Evolutionary conservation across 2,113 vertebrate genomes (phyloP), one percentile per base, ranked within the genome.

Genomic region (Chloropsis hardwickii): DNA sequence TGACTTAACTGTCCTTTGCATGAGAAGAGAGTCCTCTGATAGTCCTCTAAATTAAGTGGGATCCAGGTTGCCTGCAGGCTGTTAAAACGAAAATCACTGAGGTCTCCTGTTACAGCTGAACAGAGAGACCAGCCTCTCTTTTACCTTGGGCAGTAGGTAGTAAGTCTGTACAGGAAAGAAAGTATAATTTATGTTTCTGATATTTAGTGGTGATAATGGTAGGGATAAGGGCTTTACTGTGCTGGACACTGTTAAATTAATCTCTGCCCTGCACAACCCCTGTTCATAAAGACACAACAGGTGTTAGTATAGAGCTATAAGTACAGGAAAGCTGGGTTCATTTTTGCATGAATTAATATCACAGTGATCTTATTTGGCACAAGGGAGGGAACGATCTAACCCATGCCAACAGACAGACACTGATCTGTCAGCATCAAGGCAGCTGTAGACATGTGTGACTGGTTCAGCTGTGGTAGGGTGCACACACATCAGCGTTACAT

Each of bases 401-500:
- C 20, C 19, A 35, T 80, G 69, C 71, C 10, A 61, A 17, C 28
- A 44, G 64, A 61, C 28, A 44, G 60, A 61, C 51, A 28, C 6
- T 44, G 25, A 51, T 50, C 39, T 1, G 2, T 47, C 35, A 39
- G 56, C 10, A 35, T 18, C 42, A 28, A 47, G 76, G 53, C 48
- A 64, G 24, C 70, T 31, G 56, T 14, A 74, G 77, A 35, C 2
- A 6, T 24, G 72, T 3, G 13, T 39, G 58, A n/a, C 45, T 15
- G 24, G 17, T 33, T 86, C 50, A 62, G 51, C 80, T n/a, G 42
- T 6, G 33, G 22, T 5, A 12, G 54, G 7, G 2, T 54, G 56
- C 37, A 57, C 56, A 17, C 14, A 2, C 0, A 1, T 27, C 67
- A 53, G 37, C 2, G 0, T 13, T 15, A 28, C 39, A 16, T 44